Evolutionary conservation across 2,797 vertebrate species (phyloP), one percentile per base, ranked within the genome.

Genomic region (Craterocephalus amniculus): DNA sequence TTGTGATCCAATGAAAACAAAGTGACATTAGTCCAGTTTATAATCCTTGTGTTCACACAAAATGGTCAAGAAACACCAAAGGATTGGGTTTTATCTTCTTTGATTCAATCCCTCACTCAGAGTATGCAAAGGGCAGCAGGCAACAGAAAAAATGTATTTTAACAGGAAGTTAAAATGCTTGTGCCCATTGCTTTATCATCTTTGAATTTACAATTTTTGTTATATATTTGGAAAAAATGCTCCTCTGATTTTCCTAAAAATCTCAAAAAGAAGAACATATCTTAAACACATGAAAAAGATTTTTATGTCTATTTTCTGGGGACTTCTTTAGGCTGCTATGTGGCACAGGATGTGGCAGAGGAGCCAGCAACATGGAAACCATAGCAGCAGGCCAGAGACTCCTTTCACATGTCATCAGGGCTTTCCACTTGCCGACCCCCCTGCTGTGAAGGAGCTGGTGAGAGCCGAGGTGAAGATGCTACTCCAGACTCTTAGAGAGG

Each of bases 391-490:
- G 22, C 24, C 57, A 2, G 68, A 56, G 51, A 75, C 74, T 48
- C 65, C 56, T 0, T 59, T 68, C 24, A 14, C 60, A 24, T n/a
- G 10, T 43, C 43, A 13, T 6, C 72, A 48, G 29, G 51, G 22
- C 24, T 31, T 62, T 24, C 60, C 54, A 36, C 76, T 90, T 3
- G 60, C 86, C 9, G 91, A 93, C 82, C 90, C 91, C 20, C 89
- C 90, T 2, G 86, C 24, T 3, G 56, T 91, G 56, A 92, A 91
- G 85, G 90, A 88, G 78, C 83, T 91, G 83, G 63, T 91, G 75
- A 87, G 84, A 77, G 85, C 78, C 12, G 91, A 93, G 80, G 84
- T 92, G 72, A 80, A 86, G 76, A 85, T 91, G 79, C 74, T 89
- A 67, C 75, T 89, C 11, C 74, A 84, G 72, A 83, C 68, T 45